A percentile compares a stretch with the other conserved stretches of the same genome.
These are phyloP conservation scores for Adelphocoris suturalis DNA, from an alignment of 2,888 invertebrate species.

Conservation along the genomic window DNA sequence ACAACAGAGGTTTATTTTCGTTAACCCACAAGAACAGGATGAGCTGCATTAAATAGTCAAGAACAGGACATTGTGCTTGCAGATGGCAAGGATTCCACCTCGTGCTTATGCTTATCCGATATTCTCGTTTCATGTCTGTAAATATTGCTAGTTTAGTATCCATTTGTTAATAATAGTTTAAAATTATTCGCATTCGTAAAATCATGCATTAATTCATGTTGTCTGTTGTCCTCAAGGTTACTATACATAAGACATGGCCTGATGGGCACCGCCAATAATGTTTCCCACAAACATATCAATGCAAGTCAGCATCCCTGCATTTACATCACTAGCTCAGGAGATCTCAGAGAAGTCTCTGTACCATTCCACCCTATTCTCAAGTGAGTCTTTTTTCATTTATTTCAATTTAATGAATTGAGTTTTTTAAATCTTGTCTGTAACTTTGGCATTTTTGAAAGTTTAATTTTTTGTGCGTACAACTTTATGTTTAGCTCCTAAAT, in stretches of 20 bases:
- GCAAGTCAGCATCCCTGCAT: conserved; percentile 86
- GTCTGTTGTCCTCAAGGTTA: conserved; percentile 79
- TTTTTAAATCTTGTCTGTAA: neutral
- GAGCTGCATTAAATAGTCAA: too few species aligned
- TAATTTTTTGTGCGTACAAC: neutral
- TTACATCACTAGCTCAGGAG: conserved; percentile 90
- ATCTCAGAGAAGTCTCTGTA: conserved; percentile 89
- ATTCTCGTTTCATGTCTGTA: too few species aligned
- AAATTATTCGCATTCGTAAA: too few species aligned
- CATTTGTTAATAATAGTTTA: neutral
- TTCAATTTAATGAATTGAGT: neutral
- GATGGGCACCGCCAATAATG: conserved; percentile 85
- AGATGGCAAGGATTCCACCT: too few species aligned
- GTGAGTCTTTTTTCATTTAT: conserved; percentile 76
- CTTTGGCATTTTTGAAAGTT: neutral
- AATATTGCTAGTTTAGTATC: neutral
- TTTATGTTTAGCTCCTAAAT: too few species aligned
- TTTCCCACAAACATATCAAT: conserved; percentile 80
- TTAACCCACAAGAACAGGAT: too few species aligned
- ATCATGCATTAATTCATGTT: too few species aligned
- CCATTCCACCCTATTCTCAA: conserved; percentile 94
- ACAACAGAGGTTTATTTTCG: too few species aligned
- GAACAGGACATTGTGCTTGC: too few species aligned
- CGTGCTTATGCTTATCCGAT: too few species aligned
- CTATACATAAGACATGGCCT: conserved; percentile 90